Conservation (phyloP, 53 echinoderm and acorn worm genomes). For the Echinarachnius parma region DNA sequence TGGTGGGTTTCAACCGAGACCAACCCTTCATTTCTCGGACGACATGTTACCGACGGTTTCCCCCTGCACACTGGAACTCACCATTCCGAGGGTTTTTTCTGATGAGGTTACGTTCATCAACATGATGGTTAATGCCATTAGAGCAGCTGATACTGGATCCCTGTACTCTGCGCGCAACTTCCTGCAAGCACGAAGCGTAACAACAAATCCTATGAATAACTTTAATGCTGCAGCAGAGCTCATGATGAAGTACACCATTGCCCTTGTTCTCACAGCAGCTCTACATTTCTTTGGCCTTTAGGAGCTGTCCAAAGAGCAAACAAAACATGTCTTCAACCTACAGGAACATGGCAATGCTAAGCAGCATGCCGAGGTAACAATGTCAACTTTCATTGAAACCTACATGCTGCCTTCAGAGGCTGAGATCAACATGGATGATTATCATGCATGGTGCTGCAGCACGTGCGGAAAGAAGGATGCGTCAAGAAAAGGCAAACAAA, state of each 20-base stretch:
- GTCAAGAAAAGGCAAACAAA: constrained; percentile 9
- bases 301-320: constrained; percentile 16
- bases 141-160: constrained; percentile 53
- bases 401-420: not conserved
- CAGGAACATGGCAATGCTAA: constrained; percentile 24
- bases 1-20: no score
- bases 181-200: constrained; percentile 54
- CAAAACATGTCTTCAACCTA: constrained; percentile 35
- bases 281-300: constrained; percentile 57
- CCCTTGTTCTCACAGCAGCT: constrained; percentile 57
- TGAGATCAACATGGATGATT: not conserved
- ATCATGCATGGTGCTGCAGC: not conserved
- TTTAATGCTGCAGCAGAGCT: constrained; percentile 63
- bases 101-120: no score
- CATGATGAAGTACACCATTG: constrained; percentile 32
- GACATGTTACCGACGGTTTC: no score
- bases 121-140: constrained; percentile 36
- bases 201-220: constrained; percentile 55
- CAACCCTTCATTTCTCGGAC: no score
- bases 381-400: constrained; percentile 33
- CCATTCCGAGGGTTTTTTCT: no score
- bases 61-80: no score
- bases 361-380: constrained; percentile 24
- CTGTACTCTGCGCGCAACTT: constrained; percentile 44
- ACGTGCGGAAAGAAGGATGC: constrained; percentile 15